Evolutionary conservation across 1,140 invertebrate genomes (phyloP).

Genomic region (Paralvinella palmiformis): DNA sequence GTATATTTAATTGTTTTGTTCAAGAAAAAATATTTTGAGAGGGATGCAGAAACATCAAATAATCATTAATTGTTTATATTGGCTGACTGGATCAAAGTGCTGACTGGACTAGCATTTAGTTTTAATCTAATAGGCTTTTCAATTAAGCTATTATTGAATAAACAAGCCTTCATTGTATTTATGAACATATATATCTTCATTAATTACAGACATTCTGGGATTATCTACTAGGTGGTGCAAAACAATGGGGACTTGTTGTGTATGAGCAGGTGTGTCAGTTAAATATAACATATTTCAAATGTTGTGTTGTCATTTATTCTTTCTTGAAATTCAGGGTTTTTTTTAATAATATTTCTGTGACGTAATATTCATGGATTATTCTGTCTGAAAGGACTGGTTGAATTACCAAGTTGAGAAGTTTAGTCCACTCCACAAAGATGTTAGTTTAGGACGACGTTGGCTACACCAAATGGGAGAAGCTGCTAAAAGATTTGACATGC

Average conservation of each 20-base stretch:
- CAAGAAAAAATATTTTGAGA: too few species aligned
- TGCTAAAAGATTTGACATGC: constrained; percentile 21
- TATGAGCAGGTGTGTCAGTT: constrained; percentile 15
- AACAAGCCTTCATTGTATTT: too few species aligned
- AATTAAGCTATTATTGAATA: too few species aligned
- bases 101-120: too few species aligned
- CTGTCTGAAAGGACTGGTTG: constrained; percentile 18
- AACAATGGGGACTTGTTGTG: constrained; percentile 8
- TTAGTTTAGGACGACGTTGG: constrained; percentile 26
- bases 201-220: constrained; percentile 13
- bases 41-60: too few species aligned
- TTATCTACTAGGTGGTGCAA: constrained; percentile 2
- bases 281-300: neutral
- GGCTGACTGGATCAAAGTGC: too few species aligned
- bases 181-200: too few species aligned
- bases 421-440: constrained; percentile 16
- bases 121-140: too few species aligned
- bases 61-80: too few species aligned
- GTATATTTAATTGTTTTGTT: too few species aligned
- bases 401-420: constrained; percentile 20
- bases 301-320: neutral
- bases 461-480: constrained; percentile 30
- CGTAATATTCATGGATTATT: neutral
- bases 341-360: neutral
- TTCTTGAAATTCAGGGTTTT: neutral